Percentiles rank a stretch among this genome's conserved stretches.
Conservation (phyloP, 2,113 vertebrate species). For the Redunca redunca region DNA sequence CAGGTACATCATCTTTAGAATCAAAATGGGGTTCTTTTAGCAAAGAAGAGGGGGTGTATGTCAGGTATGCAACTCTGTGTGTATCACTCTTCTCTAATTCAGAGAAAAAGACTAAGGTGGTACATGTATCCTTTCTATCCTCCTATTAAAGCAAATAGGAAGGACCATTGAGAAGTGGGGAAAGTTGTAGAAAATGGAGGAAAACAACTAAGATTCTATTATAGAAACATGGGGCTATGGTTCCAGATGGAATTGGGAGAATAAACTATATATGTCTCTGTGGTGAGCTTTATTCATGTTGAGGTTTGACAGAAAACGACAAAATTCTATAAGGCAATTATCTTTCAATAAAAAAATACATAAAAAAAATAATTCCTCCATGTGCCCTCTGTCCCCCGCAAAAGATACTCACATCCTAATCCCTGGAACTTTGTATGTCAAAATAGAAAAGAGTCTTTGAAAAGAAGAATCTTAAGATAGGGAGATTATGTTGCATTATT, state of each 20-base stretch:
- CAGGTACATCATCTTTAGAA: not conserved
- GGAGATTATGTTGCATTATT: not conserved
- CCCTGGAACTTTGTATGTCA: not conserved
- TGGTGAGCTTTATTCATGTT: not conserved
- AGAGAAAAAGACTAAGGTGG: not conserved
- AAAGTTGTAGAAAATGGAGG: not conserved
- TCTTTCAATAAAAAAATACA: not conserved
- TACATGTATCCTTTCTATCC: not conserved
- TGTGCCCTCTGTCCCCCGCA: not conserved
- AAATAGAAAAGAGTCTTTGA: not conserved
- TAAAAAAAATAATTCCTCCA: not conserved
- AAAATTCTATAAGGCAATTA: not conserved
- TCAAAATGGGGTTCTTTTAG: not conserved
- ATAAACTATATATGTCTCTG: not conserved
- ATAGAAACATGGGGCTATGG: not conserved
- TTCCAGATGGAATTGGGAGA: not conserved
- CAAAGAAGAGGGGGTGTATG: not conserved
- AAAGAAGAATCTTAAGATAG: not conserved
- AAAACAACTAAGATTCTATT: not conserved
- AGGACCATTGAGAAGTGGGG: not conserved
- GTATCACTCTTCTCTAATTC: not conserved
- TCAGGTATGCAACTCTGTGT: not conserved
- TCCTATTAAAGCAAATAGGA: not conserved
- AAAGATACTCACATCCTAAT: not conserved
- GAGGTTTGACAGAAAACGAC: not conserved